Base-by-base conservation (phyloP, 2,888 invertebrate species). In the Drosophila rubida region DNA sequence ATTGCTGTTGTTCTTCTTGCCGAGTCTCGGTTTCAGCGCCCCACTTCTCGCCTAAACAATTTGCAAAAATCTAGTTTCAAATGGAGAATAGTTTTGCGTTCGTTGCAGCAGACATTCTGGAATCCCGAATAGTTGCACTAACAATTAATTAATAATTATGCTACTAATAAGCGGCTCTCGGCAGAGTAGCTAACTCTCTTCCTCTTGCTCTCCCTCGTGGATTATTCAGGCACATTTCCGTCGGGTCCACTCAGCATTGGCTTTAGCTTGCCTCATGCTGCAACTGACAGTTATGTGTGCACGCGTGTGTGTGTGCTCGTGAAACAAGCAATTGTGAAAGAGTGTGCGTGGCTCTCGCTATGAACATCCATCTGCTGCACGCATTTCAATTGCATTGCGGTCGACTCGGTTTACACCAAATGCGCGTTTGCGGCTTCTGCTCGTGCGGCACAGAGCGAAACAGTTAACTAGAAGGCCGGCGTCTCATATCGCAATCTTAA, bases 341-440 rank as follows among this genome's bases (percentile, higher is more conserved):
- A 27, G 23, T 42, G 23, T 35, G 16, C 30, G 14, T n/a, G 7
- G 4, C 32, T n/a, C 35, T 22, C 7, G 23, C n/a, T 25, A 42
- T 41, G 9, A 23, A n/a, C 37, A 46, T 55, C 35, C 54, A 51
- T 46, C 54, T 51, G 64, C 48, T 59, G 44, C 45, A 68, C 75
- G 75, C 78, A 86, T 75, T 77, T 77, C 87, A 72, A 88, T 86
- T 86, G 84, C 80, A 62, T 83, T 83, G 84, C 69, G 82, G 88
- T 83, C 59, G 55, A 72, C 32, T 80, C 68, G 80, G 69, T 69
- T 80, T 80, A 83, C 86, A 73, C 83, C 70, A 69, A 87, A 87
- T 82, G 72, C 65, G 73, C 79, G 70, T 80, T 70, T 85, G 86
- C 73, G 86, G 81, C 75, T 63, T 78, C 65, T 57, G 67, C 27